These are phyloP conservation scores for Naso thynnoides DNA, from an alignment of 2,797 vertebrate genomes.

Conservation along the genomic window DNA sequence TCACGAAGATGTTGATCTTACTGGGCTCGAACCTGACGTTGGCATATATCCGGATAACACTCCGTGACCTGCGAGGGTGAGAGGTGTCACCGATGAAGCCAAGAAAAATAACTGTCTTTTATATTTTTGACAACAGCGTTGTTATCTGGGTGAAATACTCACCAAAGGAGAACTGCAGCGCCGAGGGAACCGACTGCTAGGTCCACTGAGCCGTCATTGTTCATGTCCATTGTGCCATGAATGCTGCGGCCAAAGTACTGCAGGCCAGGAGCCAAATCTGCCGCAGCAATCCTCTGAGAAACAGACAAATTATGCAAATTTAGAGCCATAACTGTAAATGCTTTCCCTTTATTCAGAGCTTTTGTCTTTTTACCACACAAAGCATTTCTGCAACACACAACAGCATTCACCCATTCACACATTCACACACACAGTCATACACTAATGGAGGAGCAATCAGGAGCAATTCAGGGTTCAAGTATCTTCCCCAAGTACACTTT, in stretches of 20 bases:
- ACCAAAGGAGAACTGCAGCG: slow-evolving; percentile 94
- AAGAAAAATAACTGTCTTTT: background rate
- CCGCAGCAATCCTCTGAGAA: slow-evolving; percentile 90
- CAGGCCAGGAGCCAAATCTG: slow-evolving; percentile 86
- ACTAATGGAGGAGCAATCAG: no score
- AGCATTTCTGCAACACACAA: no score
- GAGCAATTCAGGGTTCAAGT: no score
- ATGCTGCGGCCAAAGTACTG: slow-evolving; percentile 96
- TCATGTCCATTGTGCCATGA: slow-evolving; percentile 95
- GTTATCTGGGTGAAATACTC: slow-evolving; percentile 61
- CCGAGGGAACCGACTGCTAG: slow-evolving; percentile 95
- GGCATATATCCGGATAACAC: slow-evolving; percentile 90
- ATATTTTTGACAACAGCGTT: background rate
- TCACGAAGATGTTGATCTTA: slow-evolving; percentile 97
- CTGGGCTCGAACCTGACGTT: slow-evolving; percentile 91
- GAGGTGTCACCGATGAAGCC: slow-evolving; percentile 3
- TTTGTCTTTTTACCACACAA: no score
- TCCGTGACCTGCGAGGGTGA: slow-evolving; percentile 88
- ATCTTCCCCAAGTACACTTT: no score
- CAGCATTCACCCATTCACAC: no score
- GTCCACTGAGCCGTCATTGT: slow-evolving; percentile 92
- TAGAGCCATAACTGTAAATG: no score
- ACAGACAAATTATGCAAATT: background rate
- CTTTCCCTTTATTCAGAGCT: no score
- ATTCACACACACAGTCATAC: no score